A percentile compares a stretch with the other conserved stretches of the same genome.
These are phyloP conservation scores for Pseudoips prasinana DNA, from an alignment of 2,888 invertebrate genomes.

Conservation along the genomic window DNA sequence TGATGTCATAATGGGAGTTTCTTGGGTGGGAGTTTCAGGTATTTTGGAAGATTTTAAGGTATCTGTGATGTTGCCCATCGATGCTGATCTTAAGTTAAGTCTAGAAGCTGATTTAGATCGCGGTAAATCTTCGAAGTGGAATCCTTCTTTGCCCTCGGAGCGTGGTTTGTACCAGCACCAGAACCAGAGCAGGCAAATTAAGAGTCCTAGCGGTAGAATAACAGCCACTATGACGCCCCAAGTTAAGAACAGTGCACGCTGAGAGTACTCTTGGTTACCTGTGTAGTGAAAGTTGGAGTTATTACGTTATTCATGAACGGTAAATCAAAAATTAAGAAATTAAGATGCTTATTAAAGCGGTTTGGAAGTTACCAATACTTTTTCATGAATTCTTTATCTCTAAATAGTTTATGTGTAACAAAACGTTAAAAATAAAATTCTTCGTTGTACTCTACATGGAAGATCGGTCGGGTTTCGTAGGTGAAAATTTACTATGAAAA, in stretches of 20 bases:
- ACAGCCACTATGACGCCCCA: slow-evolving; percentile 88
- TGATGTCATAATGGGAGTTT: slow-evolving; percentile 47
- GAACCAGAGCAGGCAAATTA: slow-evolving; percentile 84
- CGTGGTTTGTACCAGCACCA: slow-evolving; percentile 82
- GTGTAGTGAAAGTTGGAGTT: slow-evolving; percentile 44
- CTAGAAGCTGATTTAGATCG: slow-evolving; percentile 83
- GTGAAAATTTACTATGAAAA: no score
- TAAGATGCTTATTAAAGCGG: no score
- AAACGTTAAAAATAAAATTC: no score
- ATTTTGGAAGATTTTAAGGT: slow-evolving; percentile 70
- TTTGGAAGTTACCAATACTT: no score
- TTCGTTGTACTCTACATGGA: no score
- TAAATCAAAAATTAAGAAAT: no score
- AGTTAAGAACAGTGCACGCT: slow-evolving; percentile 87
- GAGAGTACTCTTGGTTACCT: slow-evolving; percentile 86
- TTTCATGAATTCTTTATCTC: no score
- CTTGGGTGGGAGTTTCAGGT: slow-evolving; percentile 65
- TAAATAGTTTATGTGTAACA: no score
- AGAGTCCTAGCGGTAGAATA: slow-evolving; percentile 85
- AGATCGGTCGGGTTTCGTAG: no score
- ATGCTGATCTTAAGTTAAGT: slow-evolving; percentile 77
- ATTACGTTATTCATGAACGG: no score
- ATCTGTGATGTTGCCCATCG: slow-evolving; percentile 79
- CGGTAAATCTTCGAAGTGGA: slow-evolving; percentile 79
- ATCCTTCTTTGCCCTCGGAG: slow-evolving; percentile 81